Base-by-base conservation (phyloP, 1,140 invertebrate genomes). In the Anastrepha obliqua region DNA sequence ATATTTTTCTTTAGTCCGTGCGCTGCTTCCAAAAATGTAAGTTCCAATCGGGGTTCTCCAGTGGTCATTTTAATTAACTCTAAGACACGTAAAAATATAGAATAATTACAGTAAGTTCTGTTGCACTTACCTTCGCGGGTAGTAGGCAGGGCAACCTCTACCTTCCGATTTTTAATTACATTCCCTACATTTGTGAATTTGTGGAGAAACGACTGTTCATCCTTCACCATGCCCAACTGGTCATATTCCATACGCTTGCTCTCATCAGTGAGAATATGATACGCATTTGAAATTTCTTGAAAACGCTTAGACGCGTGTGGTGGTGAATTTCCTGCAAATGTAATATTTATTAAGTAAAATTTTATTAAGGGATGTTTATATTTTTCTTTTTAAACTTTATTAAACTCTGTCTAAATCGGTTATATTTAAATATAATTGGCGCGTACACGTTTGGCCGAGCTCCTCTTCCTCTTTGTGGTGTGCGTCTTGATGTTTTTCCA, bases 271-370 rank as follows among this genome's bases (percentile, higher is more conserved):
- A 98, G 93, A 89, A 98, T 95, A 85, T 96, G 96, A 91, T 98
- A 98, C 0, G 97, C 97, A 94, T 98, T 97, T 11, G 97, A 96
- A 15, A 98, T 95, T 93, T 98, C 97, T 93, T 98, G 98, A 91
- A 98, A 98, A 89, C 96, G 97, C 64, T 95, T 95, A 90, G 97
- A 96, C 90, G 97, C 96, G 89, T 97, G 89, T 65, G 74, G 74
- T 2, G 89, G 95, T 91, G 95, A 95, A 89, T 96, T 94, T 20
- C 47, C 74, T 81, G 17, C 4, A 81, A 81, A 81, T 81, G 88
- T 95, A 20, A 17, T 1, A 13, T 62, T 15, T 62, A 5, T 62
- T 17, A 9, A 62, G 1, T 8, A 17, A 62, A 62, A 62, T 62
- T 15, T 8, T 55, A 55, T 29, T 29, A 29, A 29, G 0, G 29